A percentile compares a stretch with the other conserved stretches of the same genome.
Evolutionary conservation across 1,140 invertebrate genomes (phyloP).

Genomic region (Leptinotarsa texana): DNA sequence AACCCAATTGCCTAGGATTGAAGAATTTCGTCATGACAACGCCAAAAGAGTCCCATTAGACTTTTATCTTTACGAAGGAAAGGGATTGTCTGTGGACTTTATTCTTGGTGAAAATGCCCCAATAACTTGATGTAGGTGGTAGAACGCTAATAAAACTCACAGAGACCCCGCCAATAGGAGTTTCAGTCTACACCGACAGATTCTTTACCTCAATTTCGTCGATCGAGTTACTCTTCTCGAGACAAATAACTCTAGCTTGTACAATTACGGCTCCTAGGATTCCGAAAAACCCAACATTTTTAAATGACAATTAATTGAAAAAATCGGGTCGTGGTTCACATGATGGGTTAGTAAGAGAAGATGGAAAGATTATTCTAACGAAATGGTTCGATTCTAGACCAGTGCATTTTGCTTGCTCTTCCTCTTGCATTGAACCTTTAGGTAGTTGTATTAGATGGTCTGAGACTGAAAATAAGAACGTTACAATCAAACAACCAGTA

Average conservation of each 20-base stretch:
- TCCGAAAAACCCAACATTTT: slow-evolving; percentile 19
- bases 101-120: neutral
- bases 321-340: slow-evolving; percentile 25
- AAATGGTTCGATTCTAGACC: slow-evolving; percentile 28
- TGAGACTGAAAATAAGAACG: slow-evolving; percentile 18
- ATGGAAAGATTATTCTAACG: slow-evolving; percentile 24
- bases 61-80: neutral
- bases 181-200: slow-evolving; percentile 16
- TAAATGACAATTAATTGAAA: slow-evolving; percentile 28
- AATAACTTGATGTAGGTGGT: slow-evolving; percentile 25
- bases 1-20: neutral
- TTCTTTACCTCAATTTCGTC: slow-evolving; percentile 35
- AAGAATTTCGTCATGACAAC: neutral
- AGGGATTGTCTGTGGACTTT: neutral
- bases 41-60: neutral
- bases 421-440: slow-evolving; percentile 10
- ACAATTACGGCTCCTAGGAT: slow-evolving; percentile 31
- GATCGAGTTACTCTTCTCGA: slow-evolving; percentile 27
- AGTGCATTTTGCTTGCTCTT: slow-evolving; percentile 23
- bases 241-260: slow-evolving; percentile 26
- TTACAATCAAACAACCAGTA: slow-evolving; percentile 12
- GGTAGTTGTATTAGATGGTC: slow-evolving; percentile 20
- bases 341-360: slow-evolving; percentile 28
- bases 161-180: slow-evolving; percentile 27
- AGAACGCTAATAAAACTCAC: slow-evolving; percentile 32